Evolutionary conservation across 2,888 invertebrate genomes (phyloP).

Genomic region (Drosophila eohydei): DNA sequence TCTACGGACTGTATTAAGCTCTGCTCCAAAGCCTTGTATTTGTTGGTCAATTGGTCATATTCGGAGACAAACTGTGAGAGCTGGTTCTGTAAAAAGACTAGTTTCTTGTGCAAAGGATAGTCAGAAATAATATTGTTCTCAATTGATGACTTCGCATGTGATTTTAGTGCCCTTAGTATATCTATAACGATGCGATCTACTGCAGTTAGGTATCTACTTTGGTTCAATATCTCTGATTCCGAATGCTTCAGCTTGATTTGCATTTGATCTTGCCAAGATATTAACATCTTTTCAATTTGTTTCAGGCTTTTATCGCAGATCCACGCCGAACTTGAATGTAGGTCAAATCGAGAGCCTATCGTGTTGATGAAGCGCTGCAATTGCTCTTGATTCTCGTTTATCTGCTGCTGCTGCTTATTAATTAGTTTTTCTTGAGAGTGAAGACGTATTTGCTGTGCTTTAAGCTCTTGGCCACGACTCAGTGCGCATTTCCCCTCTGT

Average conservation of each 20-base stretch:
- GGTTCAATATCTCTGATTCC: not conserved
- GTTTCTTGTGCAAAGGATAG: not conserved
- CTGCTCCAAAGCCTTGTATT: not conserved
- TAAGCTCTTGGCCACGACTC: not conserved
- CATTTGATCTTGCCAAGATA: conserved; percentile 35
- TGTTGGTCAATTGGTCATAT: not conserved
- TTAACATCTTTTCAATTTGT: conserved; percentile 51
- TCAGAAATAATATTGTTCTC: not conserved
- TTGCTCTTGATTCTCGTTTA: not conserved
- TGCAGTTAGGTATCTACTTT: not conserved
- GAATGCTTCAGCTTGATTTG: conserved; percentile 27
- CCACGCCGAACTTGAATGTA: not conserved
- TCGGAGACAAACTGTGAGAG: not conserved
- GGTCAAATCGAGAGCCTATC: not conserved
- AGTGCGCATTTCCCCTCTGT: not conserved
- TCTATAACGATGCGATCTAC: not conserved
- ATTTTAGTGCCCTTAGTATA: not conserved
- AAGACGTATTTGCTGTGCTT: not conserved
- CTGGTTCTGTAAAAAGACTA: conserved; percentile 1
- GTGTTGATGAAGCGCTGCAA: conserved; percentile 6
- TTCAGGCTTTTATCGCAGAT: conserved; percentile 27
- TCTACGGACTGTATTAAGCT: not conserved
- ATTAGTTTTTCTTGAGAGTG: not conserved
- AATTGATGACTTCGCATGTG: not conserved
- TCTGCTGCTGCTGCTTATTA: not conserved